Evolutionary conservation across 2,888 invertebrate species (phyloP), one percentile per base, ranked within the genome.

Genomic region (Apomyelois bistriatella): DNA sequence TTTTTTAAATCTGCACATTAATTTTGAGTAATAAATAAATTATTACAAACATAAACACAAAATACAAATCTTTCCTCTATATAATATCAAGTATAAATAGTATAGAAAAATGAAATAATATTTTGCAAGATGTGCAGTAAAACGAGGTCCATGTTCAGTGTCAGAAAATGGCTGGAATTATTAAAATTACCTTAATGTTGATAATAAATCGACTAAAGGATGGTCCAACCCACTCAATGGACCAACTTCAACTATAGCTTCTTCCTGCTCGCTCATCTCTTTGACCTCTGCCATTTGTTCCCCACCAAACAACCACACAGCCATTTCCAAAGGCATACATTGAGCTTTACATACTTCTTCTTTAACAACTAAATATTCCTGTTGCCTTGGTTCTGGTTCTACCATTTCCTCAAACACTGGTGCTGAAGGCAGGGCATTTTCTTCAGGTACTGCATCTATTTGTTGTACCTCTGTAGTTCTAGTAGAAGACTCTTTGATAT

Each of bases 131-230:
- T n/a, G n/a, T n/a, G n/a, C n/a, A n/a, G n/a, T n/a, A n/a, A n/a
- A n/a, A n/a, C n/a, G n/a, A n/a, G n/a, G n/a, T n/a, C n/a, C n/a
- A n/a, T n/a, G n/a, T n/a, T n/a, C n/a, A n/a, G n/a, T n/a, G n/a
- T n/a, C n/a, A n/a, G n/a, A n/a, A n/a, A n/a, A n/a, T n/a, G n/a
- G n/a, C n/a, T n/a, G n/a, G n/a, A n/a, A 7, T 12, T 12, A 49
- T 12, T 46, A 40, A 22, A 22, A 42, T 47, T 70, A 87, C 89
- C 82, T 85, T 60, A 87, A 86, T 54, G 86, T 88, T n/a, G 83
- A 75, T 15, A 90, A 61, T 35, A 89, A 72, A 69, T 90, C 89
- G 8, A 88, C 79, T 46, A 90, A 68, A 7, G 87, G 86, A 69
- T 89, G 84, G 40, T 88, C 87, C 16, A 85, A 77, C 0, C 77